These are phyloP conservation scores for Caenorhabditis briggsae DNA, from an alignment of 1,140 invertebrate species.

Conservation along the genomic window DNA sequence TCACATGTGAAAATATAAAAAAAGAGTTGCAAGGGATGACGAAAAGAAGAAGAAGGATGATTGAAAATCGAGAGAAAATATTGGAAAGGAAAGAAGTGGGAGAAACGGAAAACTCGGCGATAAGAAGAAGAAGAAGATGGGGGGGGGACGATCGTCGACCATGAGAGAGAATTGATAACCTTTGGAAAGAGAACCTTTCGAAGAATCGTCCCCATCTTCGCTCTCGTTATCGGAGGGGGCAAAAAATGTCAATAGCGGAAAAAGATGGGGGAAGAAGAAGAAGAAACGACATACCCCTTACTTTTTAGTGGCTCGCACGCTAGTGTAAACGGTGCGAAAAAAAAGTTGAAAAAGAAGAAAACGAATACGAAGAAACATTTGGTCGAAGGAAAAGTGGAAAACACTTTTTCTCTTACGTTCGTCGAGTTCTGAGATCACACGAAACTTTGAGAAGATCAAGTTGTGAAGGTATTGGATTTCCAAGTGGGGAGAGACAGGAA, in stretches of 20 bases:
- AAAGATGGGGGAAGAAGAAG: not conserved
- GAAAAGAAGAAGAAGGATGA: conserved; percentile 5
- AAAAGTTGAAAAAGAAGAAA: not conserved
- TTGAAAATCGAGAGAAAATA: conserved; percentile 1
- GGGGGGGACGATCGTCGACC: conserved; percentile 34
- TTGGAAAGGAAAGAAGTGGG: not conserved
- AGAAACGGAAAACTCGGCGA: conserved; percentile 9
- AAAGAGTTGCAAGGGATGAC: conserved; percentile 39
- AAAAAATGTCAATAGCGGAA: conserved; percentile 47
- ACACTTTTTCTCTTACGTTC: conserved; percentile 14
- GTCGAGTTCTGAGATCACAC: not conserved
- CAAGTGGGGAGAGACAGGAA: too few species aligned
- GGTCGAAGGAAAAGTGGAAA: not conserved
- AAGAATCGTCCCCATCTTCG: conserved; percentile 9
- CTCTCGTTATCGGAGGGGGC: not conserved
- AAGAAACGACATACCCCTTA: conserved; percentile 44
- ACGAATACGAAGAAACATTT: conserved; percentile 52
- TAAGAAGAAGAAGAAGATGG: not conserved
- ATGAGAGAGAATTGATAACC: conserved; percentile 22
- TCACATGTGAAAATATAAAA: conserved; percentile 54
- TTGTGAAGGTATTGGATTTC: not conserved
- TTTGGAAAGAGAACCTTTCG: conserved; percentile 32
- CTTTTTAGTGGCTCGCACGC: conserved; percentile 49
- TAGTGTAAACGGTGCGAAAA: not conserved
- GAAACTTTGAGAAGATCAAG: not conserved